Conservation (phyloP, 2,888 invertebrate species). For the Thymelicus lineola region DNA sequence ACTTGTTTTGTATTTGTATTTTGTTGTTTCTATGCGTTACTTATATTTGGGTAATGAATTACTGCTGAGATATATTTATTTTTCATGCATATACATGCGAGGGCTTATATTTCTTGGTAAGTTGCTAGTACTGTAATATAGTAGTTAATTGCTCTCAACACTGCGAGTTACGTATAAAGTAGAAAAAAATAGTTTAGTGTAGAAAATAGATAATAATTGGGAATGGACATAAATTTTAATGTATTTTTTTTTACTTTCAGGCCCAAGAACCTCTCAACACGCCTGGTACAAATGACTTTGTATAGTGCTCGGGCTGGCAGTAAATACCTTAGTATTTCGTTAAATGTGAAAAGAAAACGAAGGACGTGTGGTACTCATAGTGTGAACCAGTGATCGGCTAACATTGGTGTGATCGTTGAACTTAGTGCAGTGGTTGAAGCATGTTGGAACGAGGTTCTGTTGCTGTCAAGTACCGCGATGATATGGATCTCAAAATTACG, state of each 20-base stretch:
- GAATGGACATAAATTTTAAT: background rate
- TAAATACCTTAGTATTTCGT: slow-evolving; percentile 78
- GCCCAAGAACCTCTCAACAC: slow-evolving; percentile 93
- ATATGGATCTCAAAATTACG: slow-evolving; percentile 70
- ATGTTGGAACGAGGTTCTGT: slow-evolving; percentile 69
- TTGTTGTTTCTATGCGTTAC: slow-evolving; percentile 54
- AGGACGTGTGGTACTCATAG: slow-evolving; percentile 78
- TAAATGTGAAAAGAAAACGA: slow-evolving; percentile 82
- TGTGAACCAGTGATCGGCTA: slow-evolving; percentile 77
- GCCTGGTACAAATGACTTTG: slow-evolving; percentile 92
- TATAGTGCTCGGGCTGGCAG: slow-evolving; percentile 85
- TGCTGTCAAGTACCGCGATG: slow-evolving; percentile 59
- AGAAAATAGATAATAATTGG: slow-evolving; percentile 5
- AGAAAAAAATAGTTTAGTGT: slow-evolving; percentile 6
- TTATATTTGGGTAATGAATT: slow-evolving; percentile 56
- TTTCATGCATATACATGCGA: slow-evolving; percentile 81
- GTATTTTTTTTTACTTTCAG: slow-evolving; percentile 82
- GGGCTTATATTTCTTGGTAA: slow-evolving; percentile 72
- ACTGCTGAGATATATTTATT: slow-evolving; percentile 68
- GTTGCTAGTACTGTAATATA: slow-evolving; percentile 49
- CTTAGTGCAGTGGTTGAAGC: slow-evolving; percentile 71
- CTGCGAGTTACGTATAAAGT: slow-evolving; percentile 4
- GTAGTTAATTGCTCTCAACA: slow-evolving; percentile 35
- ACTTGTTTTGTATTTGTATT: slow-evolving; percentile 64
- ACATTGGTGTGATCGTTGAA: slow-evolving; percentile 67